phyloP scores from a whole-genome alignment of 2,888 invertebrate species.

The Rhogogaster chlorosoma region DNA sequence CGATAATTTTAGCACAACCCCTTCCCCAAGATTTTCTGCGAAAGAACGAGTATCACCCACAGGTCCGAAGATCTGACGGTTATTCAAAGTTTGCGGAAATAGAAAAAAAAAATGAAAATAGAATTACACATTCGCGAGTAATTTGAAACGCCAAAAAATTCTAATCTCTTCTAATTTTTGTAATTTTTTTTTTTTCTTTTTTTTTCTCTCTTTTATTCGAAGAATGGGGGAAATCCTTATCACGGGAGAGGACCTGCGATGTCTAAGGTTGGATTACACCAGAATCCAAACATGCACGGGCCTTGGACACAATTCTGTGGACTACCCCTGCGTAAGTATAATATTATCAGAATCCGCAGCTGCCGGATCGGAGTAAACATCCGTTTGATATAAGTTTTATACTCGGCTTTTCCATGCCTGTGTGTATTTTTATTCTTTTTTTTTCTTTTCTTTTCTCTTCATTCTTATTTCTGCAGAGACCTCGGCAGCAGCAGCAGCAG shows the following conservation, averaged over 20 bases:
- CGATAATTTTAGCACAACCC: slow-evolving; percentile 19
- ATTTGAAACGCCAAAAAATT: not conserved
- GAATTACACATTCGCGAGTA: not conserved
- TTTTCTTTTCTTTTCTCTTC: slow-evolving; percentile 18
- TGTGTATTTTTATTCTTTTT: not conserved
- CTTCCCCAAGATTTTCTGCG: not conserved
- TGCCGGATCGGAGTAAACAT: slow-evolving; percentile 35
- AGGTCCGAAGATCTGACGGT: not conserved
- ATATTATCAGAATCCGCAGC: not conserved
- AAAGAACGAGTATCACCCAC: not conserved
- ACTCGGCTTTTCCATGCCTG: not conserved
- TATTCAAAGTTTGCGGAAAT: not conserved
- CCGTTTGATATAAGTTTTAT: slow-evolving; percentile 28
- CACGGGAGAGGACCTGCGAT: slow-evolving; percentile 68
- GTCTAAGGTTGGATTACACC: slow-evolving; percentile 70
- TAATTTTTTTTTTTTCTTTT: slow-evolving; percentile 5
- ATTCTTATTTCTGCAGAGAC: slow-evolving; percentile 40
- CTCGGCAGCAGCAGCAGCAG: slow-evolving; percentile 51
- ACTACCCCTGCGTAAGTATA: slow-evolving; percentile 71
- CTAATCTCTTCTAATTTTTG: no score
- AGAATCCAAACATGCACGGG: slow-evolving; percentile 67
- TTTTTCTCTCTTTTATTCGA: slow-evolving; percentile 43
- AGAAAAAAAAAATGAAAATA: not conserved
- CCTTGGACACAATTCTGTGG: slow-evolving; percentile 75
- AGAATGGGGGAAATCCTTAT: slow-evolving; percentile 71